Evolutionary conservation across 2,888 invertebrate genomes (phyloP).

Genomic region (Folsomia candida): DNA sequence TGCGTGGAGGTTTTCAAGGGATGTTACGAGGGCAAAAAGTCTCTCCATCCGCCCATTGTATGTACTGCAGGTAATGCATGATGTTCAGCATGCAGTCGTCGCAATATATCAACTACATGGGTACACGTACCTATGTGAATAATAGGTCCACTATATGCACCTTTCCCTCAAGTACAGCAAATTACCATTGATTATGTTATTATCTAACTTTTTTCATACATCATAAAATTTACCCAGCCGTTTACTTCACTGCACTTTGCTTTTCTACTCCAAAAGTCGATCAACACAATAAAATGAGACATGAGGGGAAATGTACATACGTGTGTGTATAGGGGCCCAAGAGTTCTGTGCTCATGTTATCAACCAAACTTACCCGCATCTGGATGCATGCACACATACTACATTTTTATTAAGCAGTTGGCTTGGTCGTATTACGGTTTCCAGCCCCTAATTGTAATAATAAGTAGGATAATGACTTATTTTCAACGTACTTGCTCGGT

Average conservation of each 20-base stretch:
- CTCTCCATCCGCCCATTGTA: not conserved
- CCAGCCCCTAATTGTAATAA: slow-evolving; percentile 17
- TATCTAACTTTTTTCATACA: slow-evolving; percentile 42
- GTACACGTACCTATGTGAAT: not conserved
- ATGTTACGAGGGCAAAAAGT: not conserved
- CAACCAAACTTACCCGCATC: not conserved
- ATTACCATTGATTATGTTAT: slow-evolving; percentile 47
- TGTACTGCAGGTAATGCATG: not conserved
- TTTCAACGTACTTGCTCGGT: slow-evolving; percentile 37
- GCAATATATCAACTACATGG: too few relatives aligned
- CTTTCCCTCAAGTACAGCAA: slow-evolving; percentile 13
- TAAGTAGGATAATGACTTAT: slow-evolving; percentile 39
- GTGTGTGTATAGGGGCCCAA: not conserved
- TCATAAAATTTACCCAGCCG: slow-evolving; percentile 43
- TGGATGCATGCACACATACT: not conserved
- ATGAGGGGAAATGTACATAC: not conserved
- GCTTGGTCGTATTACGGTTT: not conserved
- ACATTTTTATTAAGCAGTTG: not conserved
- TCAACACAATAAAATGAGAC: slow-evolving; percentile 2
- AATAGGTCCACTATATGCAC: not conserved
- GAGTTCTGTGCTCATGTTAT: not conserved
- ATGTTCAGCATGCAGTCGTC: not conserved
- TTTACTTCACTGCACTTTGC: slow-evolving; percentile 13
- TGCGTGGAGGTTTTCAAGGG: not conserved
- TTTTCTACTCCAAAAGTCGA: slow-evolving; percentile 4